phyloP scores from a whole-genome alignment of 2,113 vertebrate species.

The Syngnathoides biaculeatus region DNA sequence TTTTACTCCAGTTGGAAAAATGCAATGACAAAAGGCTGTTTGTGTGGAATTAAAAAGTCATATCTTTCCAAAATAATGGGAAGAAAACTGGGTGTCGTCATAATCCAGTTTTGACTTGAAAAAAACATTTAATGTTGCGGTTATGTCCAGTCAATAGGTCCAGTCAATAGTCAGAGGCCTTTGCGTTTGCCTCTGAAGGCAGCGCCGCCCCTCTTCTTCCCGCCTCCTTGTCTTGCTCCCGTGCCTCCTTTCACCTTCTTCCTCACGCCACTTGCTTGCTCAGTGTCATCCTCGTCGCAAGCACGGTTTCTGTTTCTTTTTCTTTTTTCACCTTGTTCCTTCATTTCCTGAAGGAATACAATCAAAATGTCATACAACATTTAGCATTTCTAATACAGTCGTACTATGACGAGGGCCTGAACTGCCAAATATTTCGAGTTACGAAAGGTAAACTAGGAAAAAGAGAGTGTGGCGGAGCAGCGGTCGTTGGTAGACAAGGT shows the following conservation, averaged over 20 bases:
- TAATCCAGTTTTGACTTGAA: conserved; percentile 15
- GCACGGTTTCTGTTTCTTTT: conserved; percentile 74
- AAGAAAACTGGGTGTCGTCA: conserved; percentile 16
- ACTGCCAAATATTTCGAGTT: too few species aligned
- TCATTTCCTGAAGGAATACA: conserved; percentile 78
- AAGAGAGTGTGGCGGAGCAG: too few species aligned
- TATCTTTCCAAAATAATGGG: neutral
- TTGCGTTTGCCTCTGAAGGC: conserved; percentile 61
- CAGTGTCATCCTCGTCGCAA: conserved; percentile 75
- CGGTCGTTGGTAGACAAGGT: too few species aligned
- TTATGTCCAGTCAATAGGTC: conserved; percentile 40
- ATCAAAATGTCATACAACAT: neutral
- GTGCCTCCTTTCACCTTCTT: conserved; percentile 87
- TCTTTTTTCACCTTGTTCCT: conserved; percentile 87
- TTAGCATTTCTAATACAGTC: too few species aligned
- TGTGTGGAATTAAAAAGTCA: conserved; percentile 19
- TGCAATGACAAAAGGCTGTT: neutral
- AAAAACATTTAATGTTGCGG: conserved; percentile 26
- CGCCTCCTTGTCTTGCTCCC: conserved; percentile 30
- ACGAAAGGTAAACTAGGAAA: too few species aligned
- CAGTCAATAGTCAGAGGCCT: conserved; percentile 25
- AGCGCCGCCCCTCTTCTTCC: conserved; percentile 47
- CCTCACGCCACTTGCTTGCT: conserved; percentile 85
- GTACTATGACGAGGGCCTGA: too few species aligned
- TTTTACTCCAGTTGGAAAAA: conserved; percentile 60